Conservation (phyloP, 2,888 invertebrate species). For the Petrolisthes manimaculis region DNA sequence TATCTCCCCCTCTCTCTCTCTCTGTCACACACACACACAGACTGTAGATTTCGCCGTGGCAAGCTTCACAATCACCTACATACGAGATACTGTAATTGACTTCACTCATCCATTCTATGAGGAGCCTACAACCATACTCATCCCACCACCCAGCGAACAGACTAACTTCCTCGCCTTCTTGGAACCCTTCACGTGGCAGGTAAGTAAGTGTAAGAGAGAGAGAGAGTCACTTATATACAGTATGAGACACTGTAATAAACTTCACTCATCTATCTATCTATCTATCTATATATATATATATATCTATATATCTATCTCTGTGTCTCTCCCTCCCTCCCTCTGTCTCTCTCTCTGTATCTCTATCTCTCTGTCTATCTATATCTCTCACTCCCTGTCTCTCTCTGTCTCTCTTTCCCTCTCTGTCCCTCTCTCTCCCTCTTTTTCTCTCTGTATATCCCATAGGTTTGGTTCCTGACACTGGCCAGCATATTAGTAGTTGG, state of each 20-base stretch:
- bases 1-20: not conserved
- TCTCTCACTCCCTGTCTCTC: conserved; percentile 19
- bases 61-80: conserved; percentile 63
- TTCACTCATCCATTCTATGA: conserved; percentile 62
- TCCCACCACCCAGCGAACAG: conserved; percentile 57
- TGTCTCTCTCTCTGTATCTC: too few relatives aligned
- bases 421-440: conserved; percentile 21
- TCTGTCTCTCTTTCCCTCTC: not conserved
- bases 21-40: conserved; percentile 30
- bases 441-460: not conserved
- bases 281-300: too few relatives aligned
- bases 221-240: not conserved
- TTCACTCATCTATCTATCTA: not conserved
- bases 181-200: conserved; percentile 55
- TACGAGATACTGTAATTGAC: conserved; percentile 62
- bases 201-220: conserved; percentile 13
- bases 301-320: too few relatives aligned
- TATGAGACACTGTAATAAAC: not conserved
- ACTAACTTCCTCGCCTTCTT: conserved; percentile 57
- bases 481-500: conserved; percentile 50
- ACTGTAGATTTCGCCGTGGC: conserved; percentile 60
- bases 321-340: too few relatives aligned
- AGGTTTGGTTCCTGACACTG: conserved; percentile 50
- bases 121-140: conserved; percentile 64
- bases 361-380: conserved; percentile 19